Evolutionary conservation across 2,113 vertebrate genomes (phyloP), one percentile per base, ranked within the genome.

Genomic region (Carollia perspicillata): DNA sequence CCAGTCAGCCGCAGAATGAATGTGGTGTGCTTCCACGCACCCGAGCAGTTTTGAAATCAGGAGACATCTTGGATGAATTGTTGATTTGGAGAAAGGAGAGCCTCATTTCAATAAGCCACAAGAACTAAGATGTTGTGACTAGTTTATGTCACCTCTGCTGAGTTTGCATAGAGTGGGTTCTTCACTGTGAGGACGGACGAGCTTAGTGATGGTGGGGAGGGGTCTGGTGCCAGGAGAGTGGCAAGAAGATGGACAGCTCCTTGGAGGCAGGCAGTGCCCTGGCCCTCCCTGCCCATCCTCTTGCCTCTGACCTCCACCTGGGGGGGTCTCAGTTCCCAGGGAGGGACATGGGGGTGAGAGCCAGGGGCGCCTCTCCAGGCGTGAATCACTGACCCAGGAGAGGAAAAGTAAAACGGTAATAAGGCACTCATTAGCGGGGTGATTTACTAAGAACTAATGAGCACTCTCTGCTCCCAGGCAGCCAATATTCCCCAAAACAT

Each of bases 141-240:
- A 40, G 49, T 85, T 81, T 17, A 11, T 22, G 22, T 55, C 47
- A 37, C 44, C 8, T 47, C 40, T 49, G 89, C 78, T 40, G n/a
- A 72, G 53, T 78, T 20, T 58, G 22, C 16, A 4, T 55, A 20
- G 8, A 12, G 60, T 3, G 4, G 20, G 5, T 42, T 68, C 53
- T 83, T 68, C 37, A 1, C 0, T 4, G 37, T 18, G 14, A 66
- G 75, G 44, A 33, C 55, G 47, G 17, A 66, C 72, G 37, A 1
- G 1, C 40, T 55, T 23, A 5, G 14, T 42, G 13, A 40, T 33
- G 35, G 35, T 33, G 28, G 9, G 10, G 58, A 8, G 84, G 14
- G 10, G 12, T 0, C 44, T 3, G 1, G 55, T 0, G 23, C 3
- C 42, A 33, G 18, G 7, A 13, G 10, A 20, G 10, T 3, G n/a